Evolutionary conservation across 2,888 invertebrate genomes (phyloP).

Genomic region (Ramazzottius varieornatus): DNA sequence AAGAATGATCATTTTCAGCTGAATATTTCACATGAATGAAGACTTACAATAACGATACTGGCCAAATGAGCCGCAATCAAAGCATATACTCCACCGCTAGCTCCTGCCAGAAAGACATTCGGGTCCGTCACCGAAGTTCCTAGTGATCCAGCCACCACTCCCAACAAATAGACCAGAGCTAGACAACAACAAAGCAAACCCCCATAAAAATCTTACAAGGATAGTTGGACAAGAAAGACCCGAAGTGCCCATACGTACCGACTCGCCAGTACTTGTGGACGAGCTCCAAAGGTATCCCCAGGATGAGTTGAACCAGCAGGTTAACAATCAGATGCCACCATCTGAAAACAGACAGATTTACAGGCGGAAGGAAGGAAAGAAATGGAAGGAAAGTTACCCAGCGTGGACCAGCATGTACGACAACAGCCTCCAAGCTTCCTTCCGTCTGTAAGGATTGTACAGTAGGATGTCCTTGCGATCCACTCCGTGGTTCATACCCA

Average conservation of each 20-base stretch:
- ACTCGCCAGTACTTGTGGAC: constrained; percentile 88
- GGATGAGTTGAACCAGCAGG: constrained; percentile 59
- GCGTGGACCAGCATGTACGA: constrained; percentile 91
- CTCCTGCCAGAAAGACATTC: constrained; percentile 53
- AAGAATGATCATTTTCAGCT: too few species aligned
- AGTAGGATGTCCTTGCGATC: constrained; percentile 60
- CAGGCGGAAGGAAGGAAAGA: background rate
- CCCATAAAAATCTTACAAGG: background rate
- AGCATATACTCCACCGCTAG: constrained; percentile 82
- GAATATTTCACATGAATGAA: too few species aligned
- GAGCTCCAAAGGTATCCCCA: constrained; percentile 82
- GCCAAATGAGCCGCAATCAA: constrained; percentile 73
- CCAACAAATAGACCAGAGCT: constrained; percentile 2
- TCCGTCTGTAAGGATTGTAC: constrained; percentile 55
- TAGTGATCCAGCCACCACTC: constrained; percentile 21
- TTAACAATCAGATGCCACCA: constrained; percentile 67
- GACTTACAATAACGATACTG: constrained; percentile 52
- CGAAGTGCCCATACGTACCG: constrained; percentile 18
- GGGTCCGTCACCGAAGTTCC: constrained; percentile 26
- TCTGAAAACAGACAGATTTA: constrained; percentile 23
- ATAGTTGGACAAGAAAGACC: background rate
- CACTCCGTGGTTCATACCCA: constrained; percentile 24
- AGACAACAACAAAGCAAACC: background rate
- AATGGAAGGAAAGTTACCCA: constrained; percentile 26
- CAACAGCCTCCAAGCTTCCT: constrained; percentile 70